Evolutionary conservation across 2,113 vertebrate species (phyloP).

Genomic region (Ptyas mucosa): DNA sequence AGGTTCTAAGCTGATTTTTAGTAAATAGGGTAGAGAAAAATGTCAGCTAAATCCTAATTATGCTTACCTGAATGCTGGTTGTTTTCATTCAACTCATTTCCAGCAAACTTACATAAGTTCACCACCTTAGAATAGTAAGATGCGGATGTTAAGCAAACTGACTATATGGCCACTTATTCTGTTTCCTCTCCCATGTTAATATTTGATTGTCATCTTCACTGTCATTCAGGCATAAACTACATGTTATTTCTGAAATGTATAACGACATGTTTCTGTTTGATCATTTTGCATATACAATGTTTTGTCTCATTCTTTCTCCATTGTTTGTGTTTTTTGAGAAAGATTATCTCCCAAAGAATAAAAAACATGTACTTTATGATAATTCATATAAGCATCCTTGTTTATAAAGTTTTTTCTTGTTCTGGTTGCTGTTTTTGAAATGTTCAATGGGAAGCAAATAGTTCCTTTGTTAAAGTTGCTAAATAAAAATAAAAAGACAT

Average conservation of each 20-base stretch:
- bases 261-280: background rate
- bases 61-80: background rate
- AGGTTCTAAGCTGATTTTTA: background rate
- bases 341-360: constrained; percentile 21
- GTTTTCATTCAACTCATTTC: background rate
- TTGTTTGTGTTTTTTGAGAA: background rate
- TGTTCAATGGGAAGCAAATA: constrained; percentile 29
- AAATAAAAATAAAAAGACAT: constrained; percentile 52
- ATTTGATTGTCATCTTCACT: background rate
- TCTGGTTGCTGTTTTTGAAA: constrained; percentile 20
- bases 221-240: background rate
- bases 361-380: background rate
- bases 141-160: background rate
- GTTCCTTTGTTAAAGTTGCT: constrained; percentile 43
- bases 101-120: background rate
- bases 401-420: constrained; percentile 33
- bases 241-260: background rate
- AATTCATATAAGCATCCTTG: background rate
- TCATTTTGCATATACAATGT: background rate
- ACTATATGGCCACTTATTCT: background rate
- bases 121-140: background rate
- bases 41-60: background rate
- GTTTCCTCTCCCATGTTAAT: background rate
- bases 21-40: background rate
- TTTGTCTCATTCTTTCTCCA: background rate